Conservation (phyloP, 1,140 invertebrate genomes). For the Hylaeus anthracinus region DNA sequence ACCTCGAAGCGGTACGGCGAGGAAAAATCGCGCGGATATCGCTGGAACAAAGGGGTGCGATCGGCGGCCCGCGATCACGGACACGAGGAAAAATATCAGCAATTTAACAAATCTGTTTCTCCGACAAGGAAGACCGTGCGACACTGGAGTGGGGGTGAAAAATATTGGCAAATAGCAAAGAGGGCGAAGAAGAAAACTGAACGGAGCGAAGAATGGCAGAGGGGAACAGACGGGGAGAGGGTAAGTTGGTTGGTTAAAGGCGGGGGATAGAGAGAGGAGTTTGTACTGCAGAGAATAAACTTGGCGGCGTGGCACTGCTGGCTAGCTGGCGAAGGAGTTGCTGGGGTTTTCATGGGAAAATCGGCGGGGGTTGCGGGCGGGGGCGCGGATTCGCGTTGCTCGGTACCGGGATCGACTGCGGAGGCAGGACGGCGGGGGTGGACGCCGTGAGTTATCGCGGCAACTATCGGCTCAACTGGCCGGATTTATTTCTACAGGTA, state of each 20-base stretch:
- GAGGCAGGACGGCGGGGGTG: constrained; percentile 17
- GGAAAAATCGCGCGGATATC: neutral
- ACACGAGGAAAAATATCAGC: constrained; percentile 63
- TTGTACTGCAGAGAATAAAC: constrained; percentile 68
- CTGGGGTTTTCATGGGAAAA: constrained; percentile 17
- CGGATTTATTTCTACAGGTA: constrained; percentile 79
- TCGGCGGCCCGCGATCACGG: constrained; percentile 42
- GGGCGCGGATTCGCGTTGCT: constrained; percentile 14
- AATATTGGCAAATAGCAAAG: constrained; percentile 68
- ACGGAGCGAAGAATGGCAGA: constrained; percentile 41
- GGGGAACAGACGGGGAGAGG: constrained; percentile 1
- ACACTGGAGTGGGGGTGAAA: constrained; percentile 13
- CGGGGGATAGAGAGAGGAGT: constrained; percentile 39
- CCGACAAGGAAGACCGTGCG: neutral
- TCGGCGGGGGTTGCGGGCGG: constrained; percentile 24
- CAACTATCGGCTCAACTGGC: constrained; percentile 75
- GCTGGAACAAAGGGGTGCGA: neutral
- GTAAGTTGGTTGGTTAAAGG: constrained; percentile 44
- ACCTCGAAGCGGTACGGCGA: neutral
- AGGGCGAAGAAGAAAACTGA: constrained; percentile 58
- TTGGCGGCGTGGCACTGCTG: constrained; percentile 38
- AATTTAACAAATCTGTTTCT: constrained; percentile 65
- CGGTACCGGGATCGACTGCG: constrained; percentile 20
- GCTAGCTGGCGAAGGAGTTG: constrained; percentile 31
- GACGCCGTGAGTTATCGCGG: constrained; percentile 70